These are phyloP conservation scores for Molossus alvarezi DNA, from an alignment of 2,797 vertebrate species.

Conservation along the genomic window DNA sequence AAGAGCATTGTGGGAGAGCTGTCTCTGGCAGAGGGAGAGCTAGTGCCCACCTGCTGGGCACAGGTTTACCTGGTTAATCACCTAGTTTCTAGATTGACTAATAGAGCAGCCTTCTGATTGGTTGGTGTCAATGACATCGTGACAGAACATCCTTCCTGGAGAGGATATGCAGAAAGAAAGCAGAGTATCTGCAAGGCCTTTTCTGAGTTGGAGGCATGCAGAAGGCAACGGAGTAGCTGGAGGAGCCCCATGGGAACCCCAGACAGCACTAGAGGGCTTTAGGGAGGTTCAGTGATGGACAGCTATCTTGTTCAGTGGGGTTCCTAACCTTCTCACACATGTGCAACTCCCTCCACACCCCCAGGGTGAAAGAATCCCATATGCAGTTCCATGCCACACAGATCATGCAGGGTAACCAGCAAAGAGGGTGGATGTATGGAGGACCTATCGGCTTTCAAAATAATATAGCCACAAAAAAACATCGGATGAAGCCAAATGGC, in stretches of 20 bases:
- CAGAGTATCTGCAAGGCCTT: neutral
- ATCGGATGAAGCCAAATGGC: neutral
- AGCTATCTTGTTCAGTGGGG: neutral
- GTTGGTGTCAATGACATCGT: neutral
- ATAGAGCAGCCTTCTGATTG: neutral
- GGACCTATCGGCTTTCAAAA: slow-evolving; percentile 15
- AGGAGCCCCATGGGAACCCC: neutral
- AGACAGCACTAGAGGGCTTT: neutral
- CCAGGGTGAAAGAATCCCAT: neutral
- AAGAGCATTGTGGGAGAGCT: neutral
- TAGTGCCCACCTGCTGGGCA: neutral
- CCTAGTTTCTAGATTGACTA: neutral
- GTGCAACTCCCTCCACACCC: neutral
- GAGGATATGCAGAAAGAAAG: neutral
- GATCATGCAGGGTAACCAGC: rapidly evolving
- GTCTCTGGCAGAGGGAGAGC: neutral
- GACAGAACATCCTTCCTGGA: neutral
- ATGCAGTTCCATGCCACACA: neutral
- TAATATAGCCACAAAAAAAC: neutral
- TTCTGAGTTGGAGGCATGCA: neutral
- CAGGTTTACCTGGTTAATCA: neutral
- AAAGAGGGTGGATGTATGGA: neutral
- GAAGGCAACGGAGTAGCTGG: neutral
- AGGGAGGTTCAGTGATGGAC: neutral
- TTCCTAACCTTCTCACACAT: neutral